Evolutionary conservation across 2,797 vertebrate species (phyloP), one percentile per base, ranked within the genome.

Genomic region (Paratrypauchen microcephalus): DNA sequence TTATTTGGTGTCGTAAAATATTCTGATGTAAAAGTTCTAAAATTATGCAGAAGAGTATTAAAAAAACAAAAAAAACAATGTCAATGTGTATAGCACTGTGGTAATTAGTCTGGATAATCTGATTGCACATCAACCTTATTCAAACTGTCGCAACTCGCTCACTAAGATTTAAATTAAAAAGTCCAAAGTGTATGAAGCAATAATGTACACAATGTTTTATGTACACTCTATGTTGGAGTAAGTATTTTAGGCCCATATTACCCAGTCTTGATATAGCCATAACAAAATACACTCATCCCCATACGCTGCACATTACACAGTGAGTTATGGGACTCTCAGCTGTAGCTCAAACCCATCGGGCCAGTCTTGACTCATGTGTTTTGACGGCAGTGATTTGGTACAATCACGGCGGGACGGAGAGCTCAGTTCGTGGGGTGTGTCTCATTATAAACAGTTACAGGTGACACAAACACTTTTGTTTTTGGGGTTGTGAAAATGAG

Each of bases 381-480:
- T 54, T 86, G 87, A 87, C 75, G 86, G 70, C 76, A 59, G 24
- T 5, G 30, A 71, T 70, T 72, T 77, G 72, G 70, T 77, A 55
- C 65, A 39, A 73, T 72, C 77, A 23, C 39, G 57, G 76, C 19
- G 66, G 79, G 76, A 78, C 72, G 81, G 75, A 52, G 23, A 41
- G 70, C 72, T 77, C 74, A 65, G 73, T 47, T 66, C 67, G 21
- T 64, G 78, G 90, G 90, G 90, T 60, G 91, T 92, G 91, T 74
- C 87, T 36, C 83, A 78, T 79, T 5, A 76, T 80, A 80, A 91
- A 88, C 87, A 82, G 88, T 87, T 88, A 87, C 76, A 78, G 79
- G 75, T 84, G 76, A 91, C 87, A 87, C 83, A 92, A 88, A 89
- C 83, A 88, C 88, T 90, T 88, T 88, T 91, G 88, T 91, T 93